Conservation (phyloP, 2,888 invertebrate species). For the Scaptomyza polygonia region DNA sequence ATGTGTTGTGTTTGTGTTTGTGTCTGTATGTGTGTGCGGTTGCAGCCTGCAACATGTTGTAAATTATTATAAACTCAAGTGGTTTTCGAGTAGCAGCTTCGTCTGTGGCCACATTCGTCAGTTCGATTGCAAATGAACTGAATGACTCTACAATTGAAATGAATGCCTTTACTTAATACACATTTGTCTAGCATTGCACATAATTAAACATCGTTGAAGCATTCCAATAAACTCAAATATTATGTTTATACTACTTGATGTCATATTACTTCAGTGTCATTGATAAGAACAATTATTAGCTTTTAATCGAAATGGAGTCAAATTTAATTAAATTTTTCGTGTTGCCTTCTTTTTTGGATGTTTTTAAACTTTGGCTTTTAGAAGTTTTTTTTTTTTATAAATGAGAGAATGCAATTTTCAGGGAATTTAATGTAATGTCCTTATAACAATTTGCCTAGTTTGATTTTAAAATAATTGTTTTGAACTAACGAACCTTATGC, state of each 20-base stretch:
- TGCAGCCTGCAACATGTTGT: conserved; percentile 65
- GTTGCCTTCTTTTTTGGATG: too few relatives aligned
- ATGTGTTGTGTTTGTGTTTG: conserved; percentile 5
- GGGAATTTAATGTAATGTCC: too few relatives aligned
- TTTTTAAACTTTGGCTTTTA: too few relatives aligned
- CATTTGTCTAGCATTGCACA: conserved; percentile 10
- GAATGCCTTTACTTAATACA: conserved; percentile 4
- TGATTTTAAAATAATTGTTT: too few relatives aligned
- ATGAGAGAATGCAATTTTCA: too few relatives aligned
- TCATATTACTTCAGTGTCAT: not conserved
- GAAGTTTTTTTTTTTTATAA: too few relatives aligned
- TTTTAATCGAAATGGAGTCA: too few relatives aligned
- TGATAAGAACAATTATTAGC: too few relatives aligned
- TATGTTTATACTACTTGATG: conserved; percentile 5
- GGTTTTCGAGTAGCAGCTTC: conserved; percentile 53
- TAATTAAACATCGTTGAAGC: conserved; percentile 26
- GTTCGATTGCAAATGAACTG: conserved; percentile 46
- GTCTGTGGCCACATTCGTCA: conserved; percentile 43
- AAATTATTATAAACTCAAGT: conserved; percentile 71
- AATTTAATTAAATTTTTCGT: too few relatives aligned
- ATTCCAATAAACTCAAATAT: conserved; percentile 19
- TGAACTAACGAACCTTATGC: too few relatives aligned
- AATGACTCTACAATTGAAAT: conserved; percentile 17
- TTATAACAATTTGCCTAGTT: too few relatives aligned
- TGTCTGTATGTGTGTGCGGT: conserved; percentile 42